phyloP scores from a whole-genome alignment of 2,797 vertebrate genomes.

The Momotus momota region DNA sequence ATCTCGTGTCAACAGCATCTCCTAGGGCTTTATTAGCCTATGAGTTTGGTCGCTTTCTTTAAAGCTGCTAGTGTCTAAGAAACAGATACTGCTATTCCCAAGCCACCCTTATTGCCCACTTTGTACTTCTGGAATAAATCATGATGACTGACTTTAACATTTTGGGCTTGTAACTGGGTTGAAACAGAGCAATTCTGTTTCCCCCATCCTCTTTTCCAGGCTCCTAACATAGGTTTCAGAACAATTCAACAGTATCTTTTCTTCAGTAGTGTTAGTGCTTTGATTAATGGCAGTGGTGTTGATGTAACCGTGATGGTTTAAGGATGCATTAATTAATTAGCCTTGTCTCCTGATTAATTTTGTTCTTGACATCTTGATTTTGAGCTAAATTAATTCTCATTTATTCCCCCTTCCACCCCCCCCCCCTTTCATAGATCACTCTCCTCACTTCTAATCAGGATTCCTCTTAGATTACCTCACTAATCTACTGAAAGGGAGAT shows the following conservation, averaged over 20 bases:
- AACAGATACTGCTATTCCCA: neutral
- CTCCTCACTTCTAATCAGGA: neutral
- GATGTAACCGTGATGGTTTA: constrained; percentile 36
- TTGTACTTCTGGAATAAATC: neutral
- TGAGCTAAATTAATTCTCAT: constrained; percentile 58
- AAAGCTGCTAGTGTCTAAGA: neutral
- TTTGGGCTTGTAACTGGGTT: neutral
- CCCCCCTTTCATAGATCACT: neutral
- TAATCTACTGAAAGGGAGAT: neutral
- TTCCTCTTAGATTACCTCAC: neutral
- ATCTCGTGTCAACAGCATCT: neutral
- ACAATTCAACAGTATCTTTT: neutral
- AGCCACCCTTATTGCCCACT: neutral
- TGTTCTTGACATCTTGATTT: constrained; percentile 61
- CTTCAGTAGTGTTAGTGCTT: neutral
- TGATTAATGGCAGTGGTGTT: constrained; percentile 43
- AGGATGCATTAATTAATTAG: constrained; percentile 62
- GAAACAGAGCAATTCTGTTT: neutral
- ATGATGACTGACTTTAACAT: neutral
- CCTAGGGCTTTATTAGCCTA: neutral
- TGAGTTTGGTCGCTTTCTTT: neutral
- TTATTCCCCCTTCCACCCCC: constrained; percentile 31
- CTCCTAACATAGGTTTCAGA: neutral
- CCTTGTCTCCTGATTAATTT: constrained; percentile 61
- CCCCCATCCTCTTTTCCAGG: neutral